Conservation (phyloP, 2,797 vertebrate species). For the Characodon lateralis region DNA sequence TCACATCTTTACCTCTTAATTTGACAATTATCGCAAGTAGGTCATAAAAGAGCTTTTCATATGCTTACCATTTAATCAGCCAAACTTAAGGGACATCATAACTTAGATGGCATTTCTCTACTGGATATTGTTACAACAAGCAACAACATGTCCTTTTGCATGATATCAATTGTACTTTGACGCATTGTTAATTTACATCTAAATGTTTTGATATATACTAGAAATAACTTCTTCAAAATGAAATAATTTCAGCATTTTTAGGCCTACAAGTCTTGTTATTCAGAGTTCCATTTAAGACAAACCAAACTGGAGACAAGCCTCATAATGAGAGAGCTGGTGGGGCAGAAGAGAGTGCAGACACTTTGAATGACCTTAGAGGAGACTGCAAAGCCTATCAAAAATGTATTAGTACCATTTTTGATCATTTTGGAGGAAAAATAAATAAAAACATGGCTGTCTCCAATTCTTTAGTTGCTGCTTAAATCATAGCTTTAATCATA, state of each 20-base stretch:
- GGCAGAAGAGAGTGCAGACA: slow-evolving; percentile 74
- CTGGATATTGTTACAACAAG: background rate
- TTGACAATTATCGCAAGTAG: background rate
- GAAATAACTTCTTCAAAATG: background rate
- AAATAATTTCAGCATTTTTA: background rate
- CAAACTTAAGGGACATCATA: background rate
- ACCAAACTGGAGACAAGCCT: slow-evolving; percentile 66
- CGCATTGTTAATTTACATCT: background rate
- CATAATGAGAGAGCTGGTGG: slow-evolving; percentile 62
- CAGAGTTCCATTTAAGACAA: slow-evolving; percentile 35
- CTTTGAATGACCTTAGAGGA: slow-evolving; percentile 75
- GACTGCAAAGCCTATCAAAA: slow-evolving; percentile 94
- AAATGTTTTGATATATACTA: background rate
- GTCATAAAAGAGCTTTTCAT: background rate
- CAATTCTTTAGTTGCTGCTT: slow-evolving; percentile 74
- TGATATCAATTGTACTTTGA: background rate
- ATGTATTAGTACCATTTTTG: slow-evolving; percentile 85
- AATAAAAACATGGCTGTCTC: slow-evolving; percentile 80
- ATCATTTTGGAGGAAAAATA: slow-evolving; percentile 83
- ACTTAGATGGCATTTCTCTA: background rate
- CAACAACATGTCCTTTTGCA: background rate
- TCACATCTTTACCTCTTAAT: background rate
- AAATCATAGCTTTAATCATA: slow-evolving; percentile 73
- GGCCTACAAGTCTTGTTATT: background rate
- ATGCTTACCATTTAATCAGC: background rate